Base-by-base conservation (phyloP, 2,797 vertebrate species). In the Labroides dimidiatus region DNA sequence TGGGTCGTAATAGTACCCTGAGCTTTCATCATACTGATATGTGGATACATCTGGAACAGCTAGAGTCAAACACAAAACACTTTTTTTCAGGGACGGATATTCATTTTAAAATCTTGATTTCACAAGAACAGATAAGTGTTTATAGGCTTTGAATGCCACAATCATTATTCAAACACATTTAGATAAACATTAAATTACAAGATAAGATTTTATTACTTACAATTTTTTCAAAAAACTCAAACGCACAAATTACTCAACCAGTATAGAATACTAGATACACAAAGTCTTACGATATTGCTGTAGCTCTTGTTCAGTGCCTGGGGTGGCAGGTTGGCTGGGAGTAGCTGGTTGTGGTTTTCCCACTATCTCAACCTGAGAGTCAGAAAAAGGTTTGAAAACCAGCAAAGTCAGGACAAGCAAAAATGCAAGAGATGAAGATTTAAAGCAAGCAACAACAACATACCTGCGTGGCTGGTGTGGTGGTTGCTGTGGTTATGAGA, bases 31-130 rank as follows among this genome's bases (percentile, higher is more conserved):
- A 11, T 96, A 97, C 45, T 96, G 96, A 84, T 97, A 97, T 0
- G 96, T 96, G 50, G 96, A 96, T 20, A 97, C 95, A 21, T 97
- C 96, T 57, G 96, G 96, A 53, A 96, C 94, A 84, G 96, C 96
- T 97, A 66, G 1, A 82, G 37, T 11, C 2, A 67, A 37, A 66
- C 21, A 75, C 9, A 72, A 41, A 2, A 60, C 2, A 60, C 42
- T 50, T 13, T 30, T n/a, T 1, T 19, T 61, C n/a, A 66, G 27
- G 19, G 15, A 24, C 19, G 71, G 10, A 67, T 36, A 20, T 33
- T 17, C 9, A 51, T 50, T 23, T 24, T 10, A 23, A 44, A 20
- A 43, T 20, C 11, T 14, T 55, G 0, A 23, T 21, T 2, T 50
- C 6, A 42, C 15, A 7, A 62, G 19, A 16, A 56, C 54, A 49